Evolutionary conservation across 2,797 vertebrate genomes (phyloP), one percentile per base, ranked within the genome.

Genomic region (Phylloscopus collybita): DNA sequence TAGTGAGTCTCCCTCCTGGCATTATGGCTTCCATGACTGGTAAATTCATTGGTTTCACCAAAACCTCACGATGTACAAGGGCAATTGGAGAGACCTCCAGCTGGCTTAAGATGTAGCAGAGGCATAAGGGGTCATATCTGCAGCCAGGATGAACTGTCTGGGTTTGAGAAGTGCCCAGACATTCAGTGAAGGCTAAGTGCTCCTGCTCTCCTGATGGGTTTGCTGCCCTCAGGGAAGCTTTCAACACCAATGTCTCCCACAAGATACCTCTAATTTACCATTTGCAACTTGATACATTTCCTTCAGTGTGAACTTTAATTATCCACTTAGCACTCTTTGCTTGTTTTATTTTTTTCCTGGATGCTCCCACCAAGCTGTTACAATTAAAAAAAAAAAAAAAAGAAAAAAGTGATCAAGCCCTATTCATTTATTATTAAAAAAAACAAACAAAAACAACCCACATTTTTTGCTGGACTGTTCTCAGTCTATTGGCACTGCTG

Each of bases 351-450:
- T 91, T 93, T 84, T 96, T 95, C 23, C 66, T 89, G 57, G 42
- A 59, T 94, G 64, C 92, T 92, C 42, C 66, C 66, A 86, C 70
- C 64, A 95, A 88, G 57, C 57, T 92, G 47, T 74, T 93, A 75
- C 78, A 96, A 89, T 4, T n/a, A n/a, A 60, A 78, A 42, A 88
- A 85, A 97, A 97, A 94, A 29, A 90, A 34, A 60, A 78, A 42
- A 88, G 83, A 97, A 97, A 94, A 29, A 90, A 93, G 89, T 84
- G 51, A 91, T 70, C 70, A 36, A 16, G 6, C 11, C 62, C 26
- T 69, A 42, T 29, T 60, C 1, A 67, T 27, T 29, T 40, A 32
- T 53, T 61, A 12, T 42, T 72, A 1, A 13, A 76, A 54, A 57
- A 38, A 6, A 20, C 38, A 38, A 38, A 38, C 38, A 38, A 38